phyloP scores from a whole-genome alignment of 2,888 invertebrate species.

The Leptopterna dolabrata region DNA sequence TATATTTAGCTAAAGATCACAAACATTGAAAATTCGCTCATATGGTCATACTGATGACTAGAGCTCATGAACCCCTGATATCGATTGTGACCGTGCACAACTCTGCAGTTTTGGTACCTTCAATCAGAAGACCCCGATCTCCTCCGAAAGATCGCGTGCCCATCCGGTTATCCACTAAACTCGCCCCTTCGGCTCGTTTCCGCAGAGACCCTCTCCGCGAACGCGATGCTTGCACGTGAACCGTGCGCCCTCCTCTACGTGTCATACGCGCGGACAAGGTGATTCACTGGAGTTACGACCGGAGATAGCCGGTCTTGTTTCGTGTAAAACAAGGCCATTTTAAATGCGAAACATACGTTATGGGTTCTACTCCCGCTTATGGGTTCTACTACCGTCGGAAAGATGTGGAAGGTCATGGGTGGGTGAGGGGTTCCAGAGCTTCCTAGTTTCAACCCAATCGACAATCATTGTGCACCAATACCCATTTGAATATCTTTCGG shows the following conservation, averaged over 20 bases:
- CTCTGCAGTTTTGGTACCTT: no score
- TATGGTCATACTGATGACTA: no score
- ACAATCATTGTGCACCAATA: no score
- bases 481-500: no score
- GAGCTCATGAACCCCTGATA: no score
- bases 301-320: not conserved
- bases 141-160: not conserved
- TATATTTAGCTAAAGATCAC: no score
- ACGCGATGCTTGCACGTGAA: not conserved
- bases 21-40: no score
- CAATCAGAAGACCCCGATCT: no score
- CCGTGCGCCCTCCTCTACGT: not conserved
- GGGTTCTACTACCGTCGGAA: not conserved
- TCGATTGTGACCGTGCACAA: no score
- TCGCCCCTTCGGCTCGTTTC: not conserved
- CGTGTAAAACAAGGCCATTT: not conserved
- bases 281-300: constrained; percentile 7
- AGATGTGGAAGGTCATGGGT: not conserved
- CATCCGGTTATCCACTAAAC: not conserved
- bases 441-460: not conserved
- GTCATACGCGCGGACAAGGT: not conserved
- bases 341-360: not conserved
- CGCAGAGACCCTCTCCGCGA: not conserved
- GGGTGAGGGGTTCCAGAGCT: not conserved
- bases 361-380: not conserved